These are phyloP conservation scores for Ciconia boyciana DNA, from an alignment of 2,113 vertebrate species.

Conservation along the genomic window DNA sequence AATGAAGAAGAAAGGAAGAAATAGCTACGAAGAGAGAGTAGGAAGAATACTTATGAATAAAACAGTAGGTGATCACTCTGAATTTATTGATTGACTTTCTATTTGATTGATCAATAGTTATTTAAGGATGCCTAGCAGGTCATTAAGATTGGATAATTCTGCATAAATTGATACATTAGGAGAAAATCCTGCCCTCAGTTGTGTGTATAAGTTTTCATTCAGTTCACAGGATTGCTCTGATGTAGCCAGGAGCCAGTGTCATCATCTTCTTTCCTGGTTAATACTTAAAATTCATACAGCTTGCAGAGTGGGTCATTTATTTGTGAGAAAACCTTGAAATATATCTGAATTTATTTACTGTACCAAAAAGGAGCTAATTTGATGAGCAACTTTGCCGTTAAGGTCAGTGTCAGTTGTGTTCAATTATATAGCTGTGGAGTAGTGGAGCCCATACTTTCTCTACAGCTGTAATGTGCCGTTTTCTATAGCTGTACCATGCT, in stretches of 20 bases:
- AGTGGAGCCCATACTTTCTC: background rate
- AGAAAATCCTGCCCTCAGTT: background rate
- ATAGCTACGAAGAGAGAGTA: background rate
- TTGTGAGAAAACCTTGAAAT: background rate
- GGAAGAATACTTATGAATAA: conserved; percentile 1
- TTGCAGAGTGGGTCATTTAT: background rate
- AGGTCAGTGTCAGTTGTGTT: background rate
- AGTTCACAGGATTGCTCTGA: background rate
- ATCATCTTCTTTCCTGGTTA: background rate
- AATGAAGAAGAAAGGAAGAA: background rate
- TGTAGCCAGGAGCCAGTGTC: background rate
- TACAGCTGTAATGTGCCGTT: background rate
- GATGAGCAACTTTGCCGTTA: background rate
- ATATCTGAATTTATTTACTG: background rate
- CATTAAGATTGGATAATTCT: background rate
- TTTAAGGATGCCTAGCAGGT: background rate
- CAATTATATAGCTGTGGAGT: background rate
- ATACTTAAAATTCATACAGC: background rate
- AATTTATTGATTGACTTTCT: conserved; percentile 10
- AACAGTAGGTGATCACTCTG: background rate
- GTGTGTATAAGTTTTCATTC: background rate
- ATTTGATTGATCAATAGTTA: background rate
- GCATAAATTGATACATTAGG: background rate
- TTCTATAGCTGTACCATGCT: background rate
- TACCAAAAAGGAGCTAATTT: background rate